Evolutionary conservation across 2,888 invertebrate genomes (phyloP), one percentile per base, ranked within the genome.

Genomic region (Limnephilus lunatus): DNA sequence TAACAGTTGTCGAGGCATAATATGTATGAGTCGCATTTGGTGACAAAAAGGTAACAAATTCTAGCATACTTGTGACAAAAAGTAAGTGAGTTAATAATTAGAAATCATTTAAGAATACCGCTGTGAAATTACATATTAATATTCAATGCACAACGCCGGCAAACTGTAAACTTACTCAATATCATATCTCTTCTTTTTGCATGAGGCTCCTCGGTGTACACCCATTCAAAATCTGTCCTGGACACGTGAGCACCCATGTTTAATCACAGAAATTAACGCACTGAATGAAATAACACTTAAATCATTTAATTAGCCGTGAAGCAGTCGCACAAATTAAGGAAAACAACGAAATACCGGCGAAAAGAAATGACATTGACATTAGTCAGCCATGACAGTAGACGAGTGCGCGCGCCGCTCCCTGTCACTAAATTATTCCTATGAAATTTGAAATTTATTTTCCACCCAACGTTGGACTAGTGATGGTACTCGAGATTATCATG

Each of bases 171-270:
- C 95, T 94, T 97, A 98, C 98, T 98, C 95, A 99, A 96, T 95
- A 99, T 99, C 94, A 98, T 97, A 96, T 98, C 99, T 93, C 99
- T 97, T 93, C 99, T 97, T 92, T 98, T 98, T 11, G 99, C 99
- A 95, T 99, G 99, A 15, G 99, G 99, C 95, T 99, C 99, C 95
- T 99, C 99, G 0, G 98, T 99, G 94, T 99, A 99, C 82, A 97
- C 97, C 99, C 99, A 99, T 95, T 99, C 99, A 95, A 99, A 99
- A 96, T 99, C 99, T 1, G 97, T 98, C 94, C 99, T 97, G 35
- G 99, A 98, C 86, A 99, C 99, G 94, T 97, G 97, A 94, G 99
- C 98, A 93, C 99, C 99, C 99, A 99, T 99, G 30, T 87, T 87
- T 31, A 14, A 68, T 9, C n/a, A 68, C 31, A 68, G 68, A 32